Evolutionary conservation across 2,888 invertebrate species (phyloP), one percentile per base, ranked within the genome.

Genomic region (Macrophya annulata): DNA sequence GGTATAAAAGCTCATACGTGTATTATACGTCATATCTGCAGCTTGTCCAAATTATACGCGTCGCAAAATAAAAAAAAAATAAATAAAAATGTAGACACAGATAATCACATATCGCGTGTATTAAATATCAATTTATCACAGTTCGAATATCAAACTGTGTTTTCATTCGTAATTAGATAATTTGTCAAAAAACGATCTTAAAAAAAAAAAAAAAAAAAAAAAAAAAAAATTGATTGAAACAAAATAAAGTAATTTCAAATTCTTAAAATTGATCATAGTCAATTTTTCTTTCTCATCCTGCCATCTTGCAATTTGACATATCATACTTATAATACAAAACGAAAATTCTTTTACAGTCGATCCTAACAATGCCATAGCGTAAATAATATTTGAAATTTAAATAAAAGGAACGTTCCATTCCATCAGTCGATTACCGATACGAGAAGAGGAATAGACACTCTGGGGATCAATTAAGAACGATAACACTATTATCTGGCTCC

Each of bases 401-500:
- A 81, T 81, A 62, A 83, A 48, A 65, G 25, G 51, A 68, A 83
- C 68, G 37, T 68, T 83, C 31, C 48, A 51, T 68, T 83, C 31
- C 48, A 51, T n/a, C 17, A 68, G 45, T 43, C 45, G 83, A 83
- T 83, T 83, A 62, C 31, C 71, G 83, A 83, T 83, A 65, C 43
- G 12, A 68, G 83, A 83, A 31, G 83, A 68, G 83, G 48, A 68
- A 48, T 48, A 83, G 83, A 68, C 83, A 68, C 83, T 48, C 65
- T 12, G 4, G 48, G 83, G 83, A 83, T n/a, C 68, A 71, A 83
- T 83, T 68, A 83, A 83, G 10, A 48, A 1, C 83, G 83, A 83
- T 83, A 83, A 12, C 21, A n/a, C 31, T 31, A 31, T 68, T 68
- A 45, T 68, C 83, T 83, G 83, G 83, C 83, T 83, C 83, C 83